phyloP scores from a whole-genome alignment of 2,888 invertebrate genomes.

The Drosophila tripunctata region DNA sequence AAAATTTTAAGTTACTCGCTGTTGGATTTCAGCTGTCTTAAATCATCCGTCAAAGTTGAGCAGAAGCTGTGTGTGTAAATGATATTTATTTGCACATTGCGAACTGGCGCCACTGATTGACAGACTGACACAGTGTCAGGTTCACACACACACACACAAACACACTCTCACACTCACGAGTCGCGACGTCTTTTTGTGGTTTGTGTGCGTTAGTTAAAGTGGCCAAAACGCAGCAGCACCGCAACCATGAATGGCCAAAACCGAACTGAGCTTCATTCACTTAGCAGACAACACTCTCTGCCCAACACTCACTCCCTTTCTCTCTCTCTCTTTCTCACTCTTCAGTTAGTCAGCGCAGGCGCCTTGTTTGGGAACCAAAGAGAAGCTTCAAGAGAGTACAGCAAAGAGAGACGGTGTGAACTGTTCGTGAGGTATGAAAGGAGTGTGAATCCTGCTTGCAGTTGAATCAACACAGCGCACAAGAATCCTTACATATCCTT shows the following conservation, averaged over 20 bases:
- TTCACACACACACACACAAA: background rate
- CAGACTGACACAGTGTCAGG: conserved; percentile 9
- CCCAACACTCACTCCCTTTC: too few relatives aligned
- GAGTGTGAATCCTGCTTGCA: too few relatives aligned
- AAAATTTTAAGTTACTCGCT: conserved; percentile 34
- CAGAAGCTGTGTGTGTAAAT: conserved; percentile 44
- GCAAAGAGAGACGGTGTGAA: background rate
- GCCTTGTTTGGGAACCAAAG: conserved; percentile 25
- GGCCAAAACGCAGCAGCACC: conserved; percentile 14
- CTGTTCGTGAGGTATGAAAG: background rate
- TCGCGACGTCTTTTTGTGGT: conserved; percentile 33
- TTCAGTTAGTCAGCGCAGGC: conserved; percentile 27
- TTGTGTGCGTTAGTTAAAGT: background rate
- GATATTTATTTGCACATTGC: conserved; percentile 67
- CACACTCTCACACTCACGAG: conserved; percentile 2
- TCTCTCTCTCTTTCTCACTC: too few relatives aligned
- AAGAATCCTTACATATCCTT: conserved; percentile 11
- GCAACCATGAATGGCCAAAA: conserved; percentile 41
- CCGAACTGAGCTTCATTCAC: conserved; percentile 44
- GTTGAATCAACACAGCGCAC: conserved; percentile 33
- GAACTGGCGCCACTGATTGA: conserved; percentile 56
- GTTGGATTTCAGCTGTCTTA: conserved; percentile 16
- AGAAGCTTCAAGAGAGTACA: conserved; percentile 15
- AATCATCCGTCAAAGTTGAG: conserved; percentile 14
- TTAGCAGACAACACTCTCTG: conserved; percentile 7